Base-by-base conservation (phyloP, 2,113 vertebrate genomes). In the Mionectes macconnelli region DNA sequence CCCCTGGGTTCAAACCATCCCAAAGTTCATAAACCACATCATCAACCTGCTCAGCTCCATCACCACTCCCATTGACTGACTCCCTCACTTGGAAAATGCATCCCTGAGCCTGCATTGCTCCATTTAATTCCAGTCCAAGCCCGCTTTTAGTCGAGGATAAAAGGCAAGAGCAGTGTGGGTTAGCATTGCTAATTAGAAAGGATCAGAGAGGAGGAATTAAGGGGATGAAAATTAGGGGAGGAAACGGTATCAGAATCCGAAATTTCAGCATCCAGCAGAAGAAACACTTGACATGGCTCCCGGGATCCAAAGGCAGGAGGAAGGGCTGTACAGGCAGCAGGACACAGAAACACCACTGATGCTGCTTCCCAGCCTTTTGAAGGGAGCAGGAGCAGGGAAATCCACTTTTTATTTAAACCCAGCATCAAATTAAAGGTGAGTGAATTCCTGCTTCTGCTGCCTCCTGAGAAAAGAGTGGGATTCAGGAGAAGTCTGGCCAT, bases 331-430 rank as follows among this genome's bases (percentile, higher is more conserved):
- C 33, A 47, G 35, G 37, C 25, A 59, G 31, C 1, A 3, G 22
- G 21, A 30, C 3, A 1, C 1, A 1, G 80, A 60, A 67, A 44
- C 52, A 15, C 19, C n/a, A 28, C 24, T 2, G 0, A 2, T 28
- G 20, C 16, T 59, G 74, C n/a, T 42, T 33, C 63, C 50, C 2
- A 4, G 7, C 17, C 70, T 33, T 81, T 39, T 50, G 15, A 44
- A 44, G 5, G 19, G 8, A 68, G 5, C 13, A 9, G 35, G 12
- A 70, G 56, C 9, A 10, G 17, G 33, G 12, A 64, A 74, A 40
- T 18, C 17, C 5, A 25, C 9, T 27, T 28, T 12, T 62, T 20
- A 23, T 44, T 47, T 10, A 50, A 86, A 57, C 4, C 30, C 25
- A 30, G 31, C 31, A 60, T 44, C 39, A 62, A 73, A 62, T 9